Conservation (phyloP, 1,140 invertebrate genomes). For the Drosophila nigromelanica region DNA sequence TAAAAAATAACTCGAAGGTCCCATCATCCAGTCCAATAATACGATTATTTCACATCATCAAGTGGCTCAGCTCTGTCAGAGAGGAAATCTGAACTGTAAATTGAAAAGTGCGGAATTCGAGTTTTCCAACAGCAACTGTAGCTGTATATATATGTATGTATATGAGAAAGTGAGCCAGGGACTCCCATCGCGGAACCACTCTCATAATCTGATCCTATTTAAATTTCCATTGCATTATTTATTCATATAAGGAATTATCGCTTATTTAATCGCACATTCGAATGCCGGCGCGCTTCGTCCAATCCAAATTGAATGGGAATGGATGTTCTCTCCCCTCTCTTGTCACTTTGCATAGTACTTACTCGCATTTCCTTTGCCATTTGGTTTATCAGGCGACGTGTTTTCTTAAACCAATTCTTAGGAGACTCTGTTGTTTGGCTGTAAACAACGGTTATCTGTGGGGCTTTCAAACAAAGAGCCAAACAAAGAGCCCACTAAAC, state of each 20-base stretch:
- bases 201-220: conserved; percentile 44
- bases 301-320: too few species aligned
- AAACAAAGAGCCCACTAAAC: conserved; percentile 17
- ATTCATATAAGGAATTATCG: conserved; percentile 76
- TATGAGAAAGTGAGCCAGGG: too few species aligned
- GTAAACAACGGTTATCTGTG: conserved; percentile 71
- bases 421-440: conserved; percentile 51
- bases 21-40: conserved; percentile 45
- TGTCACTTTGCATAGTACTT: conserved; percentile 12
- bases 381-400: conserved; percentile 59
- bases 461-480: conserved; percentile 29
- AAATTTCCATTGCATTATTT: conserved; percentile 44
- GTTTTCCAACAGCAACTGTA: conserved; percentile 12
- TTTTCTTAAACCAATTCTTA: conserved; percentile 41
- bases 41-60: conserved; percentile 54
- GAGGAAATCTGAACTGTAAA: conserved; percentile 14
- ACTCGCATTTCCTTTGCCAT: conserved; percentile 37
- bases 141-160: conserved; percentile 7
- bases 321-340: neutral
- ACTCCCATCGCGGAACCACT: conserved; percentile 9
- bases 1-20: conserved; percentile 19
- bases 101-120: conserved; percentile 1
- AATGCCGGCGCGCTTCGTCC: too few species aligned
- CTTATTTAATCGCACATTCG: conserved; percentile 65
- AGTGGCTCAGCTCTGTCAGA: neutral